Evolutionary conservation across 1,140 invertebrate species (phyloP), one percentile per base, ranked within the genome.

Genomic region (Grapholita molesta): DNA sequence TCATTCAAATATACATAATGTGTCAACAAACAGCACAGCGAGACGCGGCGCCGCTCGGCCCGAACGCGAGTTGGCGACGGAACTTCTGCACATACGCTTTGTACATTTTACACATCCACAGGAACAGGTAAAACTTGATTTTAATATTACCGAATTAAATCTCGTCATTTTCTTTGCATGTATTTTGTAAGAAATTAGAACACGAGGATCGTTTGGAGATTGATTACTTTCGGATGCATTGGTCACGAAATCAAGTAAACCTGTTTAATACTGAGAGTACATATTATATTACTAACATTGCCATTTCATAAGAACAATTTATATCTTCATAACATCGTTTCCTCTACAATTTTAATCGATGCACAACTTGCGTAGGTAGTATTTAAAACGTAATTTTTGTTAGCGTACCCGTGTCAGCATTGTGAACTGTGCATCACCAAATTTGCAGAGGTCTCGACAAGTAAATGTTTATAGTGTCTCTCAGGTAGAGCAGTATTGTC

Each of bases 1-100:
- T 91, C 87, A 87, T 90, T 89, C 86, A 90, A 91, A 88, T 90
- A 90, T 90, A 90, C 89, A 90, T 85, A 89, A 89, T 91, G 89
- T 91, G 85, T 90, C 88, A 90, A 91, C 89, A 91, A 91, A 90
- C 88, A 83, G 81, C 82, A 86, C 86, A 89, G 89, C 86, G 88
- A 90, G 88, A 88, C 85, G 82, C 83, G 77, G 79, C 80, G 78
- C 82, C 72, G 53, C 71, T 53, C 66, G 64, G 70, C 72, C 71
- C 76, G 77, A 85, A 79, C 83, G n/a, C n/a, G n/a, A n/a, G n/a
- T n/a, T n/a, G 85, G 83, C 83, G 73, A 80, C 71, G 71, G 83
- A 90, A 90, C 89, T 89, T 91, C 89, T 90, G 89, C 89, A 90
- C 89, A 91, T 84, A 89, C 86, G 73, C 76, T 91, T 90, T 90